Percentiles rank a stretch among this genome's conserved stretches.
Evolutionary conservation across 2,888 invertebrate species (phyloP).

Genomic region (Mellilla xanthometata): DNA sequence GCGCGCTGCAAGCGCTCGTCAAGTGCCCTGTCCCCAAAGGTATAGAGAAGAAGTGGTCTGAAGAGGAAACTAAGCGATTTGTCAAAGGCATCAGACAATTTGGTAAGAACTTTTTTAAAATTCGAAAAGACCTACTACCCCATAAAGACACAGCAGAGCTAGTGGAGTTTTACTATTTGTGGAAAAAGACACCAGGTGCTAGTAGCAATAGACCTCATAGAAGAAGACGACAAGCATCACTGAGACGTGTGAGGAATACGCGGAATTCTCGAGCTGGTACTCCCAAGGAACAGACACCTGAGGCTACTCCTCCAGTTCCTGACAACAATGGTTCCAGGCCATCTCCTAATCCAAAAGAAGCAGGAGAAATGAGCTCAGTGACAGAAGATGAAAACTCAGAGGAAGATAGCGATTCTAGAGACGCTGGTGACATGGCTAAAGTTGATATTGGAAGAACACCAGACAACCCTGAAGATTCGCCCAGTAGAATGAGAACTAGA

Average conservation of each 20-base stretch:
- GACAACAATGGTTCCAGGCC: constrained; percentile 82
- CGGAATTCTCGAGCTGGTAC: constrained; percentile 92
- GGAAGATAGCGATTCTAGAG: constrained; percentile 96
- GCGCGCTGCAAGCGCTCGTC: constrained; percentile 97
- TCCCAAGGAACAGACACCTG: constrained; percentile 88
- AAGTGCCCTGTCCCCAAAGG: constrained; percentile 98
- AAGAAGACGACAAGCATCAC: constrained; percentile 92
- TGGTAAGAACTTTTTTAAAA: constrained; percentile 99
- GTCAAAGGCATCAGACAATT: constrained; percentile 98
- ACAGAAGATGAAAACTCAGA: constrained; percentile 96
- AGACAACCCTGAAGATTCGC: constrained; percentile 90
- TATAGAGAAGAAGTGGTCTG: constrained; percentile 98
- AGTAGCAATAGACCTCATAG: constrained; percentile 97
- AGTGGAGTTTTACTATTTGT: constrained; percentile 99
- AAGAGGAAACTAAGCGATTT: constrained; percentile 98
- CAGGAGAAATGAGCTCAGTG: constrained; percentile 89
- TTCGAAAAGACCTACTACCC: constrained; percentile 96
- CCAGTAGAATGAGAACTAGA: constrained; percentile 94
- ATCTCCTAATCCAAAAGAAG: constrained; percentile 86
- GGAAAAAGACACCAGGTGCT: constrained; percentile 99
- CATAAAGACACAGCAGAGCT: constrained; percentile 98
- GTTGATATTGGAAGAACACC: constrained; percentile 90
- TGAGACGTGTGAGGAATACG: constrained; percentile 93
- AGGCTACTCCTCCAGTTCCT: constrained; percentile 76
- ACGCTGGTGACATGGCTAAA: constrained; percentile 90